These are phyloP conservation scores for Bombus haemorrhoidalis DNA, from an alignment of 1,140 invertebrate genomes.

Conservation along the genomic window DNA sequence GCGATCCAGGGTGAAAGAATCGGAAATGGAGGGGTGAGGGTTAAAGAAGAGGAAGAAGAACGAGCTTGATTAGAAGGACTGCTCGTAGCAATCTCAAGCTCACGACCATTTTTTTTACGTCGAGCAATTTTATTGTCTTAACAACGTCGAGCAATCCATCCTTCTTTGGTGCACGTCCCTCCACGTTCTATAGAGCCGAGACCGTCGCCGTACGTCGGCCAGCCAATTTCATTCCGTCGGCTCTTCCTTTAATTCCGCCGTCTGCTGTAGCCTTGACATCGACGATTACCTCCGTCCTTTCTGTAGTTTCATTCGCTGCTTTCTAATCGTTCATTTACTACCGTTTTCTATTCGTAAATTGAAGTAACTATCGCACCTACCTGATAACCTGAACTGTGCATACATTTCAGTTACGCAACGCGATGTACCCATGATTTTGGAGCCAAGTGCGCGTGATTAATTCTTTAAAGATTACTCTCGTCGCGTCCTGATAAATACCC, in stretches of 20 bases:
- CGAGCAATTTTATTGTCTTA: constrained; percentile 75
- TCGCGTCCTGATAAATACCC: too few relatives aligned
- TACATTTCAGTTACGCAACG: too few relatives aligned
- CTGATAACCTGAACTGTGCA: too few relatives aligned
- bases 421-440: too few relatives aligned
- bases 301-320: not conserved
- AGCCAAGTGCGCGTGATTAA: too few relatives aligned
- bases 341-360: too few relatives aligned
- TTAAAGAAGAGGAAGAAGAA: constrained; percentile 5
- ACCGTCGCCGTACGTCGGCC: constrained; percentile 65
- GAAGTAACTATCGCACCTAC: not conserved
- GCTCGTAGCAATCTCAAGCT: constrained; percentile 68
- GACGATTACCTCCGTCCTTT: not conserved
- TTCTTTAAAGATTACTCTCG: too few relatives aligned
- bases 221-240: constrained; percentile 75
- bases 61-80: constrained; percentile 73
- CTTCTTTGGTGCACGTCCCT: not conserved
- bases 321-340: constrained; percentile 6
- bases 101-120: constrained; percentile 61
- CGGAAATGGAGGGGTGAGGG: not conserved
- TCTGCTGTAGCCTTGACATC: constrained; percentile 24
- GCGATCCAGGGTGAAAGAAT: not conserved
- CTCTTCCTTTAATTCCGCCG: constrained; percentile 54
- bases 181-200: constrained; percentile 47
- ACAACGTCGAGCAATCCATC: constrained; percentile 69